These are phyloP conservation scores for Okapia johnstoni DNA, from an alignment of 2,113 vertebrate species.

Conservation along the genomic window DNA sequence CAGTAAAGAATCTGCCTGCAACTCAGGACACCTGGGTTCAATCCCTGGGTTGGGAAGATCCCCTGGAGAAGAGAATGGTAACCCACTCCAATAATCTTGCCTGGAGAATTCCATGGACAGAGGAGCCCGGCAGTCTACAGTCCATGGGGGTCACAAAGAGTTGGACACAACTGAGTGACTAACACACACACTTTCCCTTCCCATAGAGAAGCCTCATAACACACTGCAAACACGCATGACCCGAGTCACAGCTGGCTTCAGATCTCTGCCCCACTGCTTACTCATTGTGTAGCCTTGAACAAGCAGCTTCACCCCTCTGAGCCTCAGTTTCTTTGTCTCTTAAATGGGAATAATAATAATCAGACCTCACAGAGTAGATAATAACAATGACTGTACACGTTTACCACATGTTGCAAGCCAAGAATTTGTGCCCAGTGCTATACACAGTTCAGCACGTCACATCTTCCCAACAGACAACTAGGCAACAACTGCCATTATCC, in stretches of 20 bases:
- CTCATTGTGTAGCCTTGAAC: too few relatives aligned
- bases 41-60: not conserved
- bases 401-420: fast-evolving
- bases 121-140: not conserved
- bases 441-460: fast-evolving
- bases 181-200: not conserved
- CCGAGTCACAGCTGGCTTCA: not conserved
- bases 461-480: not conserved
- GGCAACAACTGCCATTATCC: fast-evolving
- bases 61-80: not conserved
- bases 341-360: not conserved
- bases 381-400: fast-evolving
- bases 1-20: not conserved
- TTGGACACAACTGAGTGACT: not conserved
- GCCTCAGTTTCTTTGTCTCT: not conserved
- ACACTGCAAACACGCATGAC: not conserved
- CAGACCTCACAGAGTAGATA: not conserved
- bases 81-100: not conserved
- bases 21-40: not conserved
- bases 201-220: fast-evolving
- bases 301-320: not conserved
- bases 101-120: not conserved
- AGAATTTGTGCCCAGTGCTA: fast-evolving
- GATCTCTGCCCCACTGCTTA: not conserved
- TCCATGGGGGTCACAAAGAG: not conserved